Evolutionary conservation across 2,797 vertebrate genomes (phyloP).

Genomic region (Chiroxiphia lanceolata): DNA sequence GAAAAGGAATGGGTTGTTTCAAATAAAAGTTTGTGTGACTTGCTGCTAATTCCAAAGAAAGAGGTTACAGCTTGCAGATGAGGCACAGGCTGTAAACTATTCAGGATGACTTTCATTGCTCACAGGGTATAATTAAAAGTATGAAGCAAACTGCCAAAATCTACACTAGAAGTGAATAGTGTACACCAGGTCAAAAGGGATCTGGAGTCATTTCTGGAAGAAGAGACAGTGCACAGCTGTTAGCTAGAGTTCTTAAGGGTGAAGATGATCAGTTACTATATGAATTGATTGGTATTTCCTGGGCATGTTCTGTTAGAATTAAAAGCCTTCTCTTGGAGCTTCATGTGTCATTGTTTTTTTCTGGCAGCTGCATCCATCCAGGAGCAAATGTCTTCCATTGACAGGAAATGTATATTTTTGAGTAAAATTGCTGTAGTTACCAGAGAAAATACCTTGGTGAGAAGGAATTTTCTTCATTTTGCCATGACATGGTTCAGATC

Average conservation of each 20-base stretch:
- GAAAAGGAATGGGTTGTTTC: slow-evolving; percentile 58
- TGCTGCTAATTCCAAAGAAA: background rate
- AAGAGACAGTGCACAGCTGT: slow-evolving; percentile 69
- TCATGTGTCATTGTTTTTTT: slow-evolving; percentile 20
- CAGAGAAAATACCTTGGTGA: background rate
- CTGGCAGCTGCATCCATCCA: background rate
- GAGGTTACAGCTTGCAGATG: background rate
- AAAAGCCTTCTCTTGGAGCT: slow-evolving; percentile 29
- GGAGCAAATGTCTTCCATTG: background rate
- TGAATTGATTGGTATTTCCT: slow-evolving; percentile 72
- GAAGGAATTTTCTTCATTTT: background rate
- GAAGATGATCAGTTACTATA: slow-evolving; percentile 67
- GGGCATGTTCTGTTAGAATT: slow-evolving; percentile 31
- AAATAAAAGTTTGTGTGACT: slow-evolving; percentile 62
- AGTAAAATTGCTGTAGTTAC: background rate
- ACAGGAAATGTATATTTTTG: background rate
- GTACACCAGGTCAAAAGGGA: slow-evolving; percentile 65
- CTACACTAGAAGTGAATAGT: slow-evolving; percentile 54
- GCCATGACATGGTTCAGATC: background rate
- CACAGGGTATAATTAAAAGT: slow-evolving; percentile 51
- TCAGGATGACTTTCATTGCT: slow-evolving; percentile 41
- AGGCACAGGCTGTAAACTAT: background rate
- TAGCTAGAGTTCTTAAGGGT: slow-evolving; percentile 57
- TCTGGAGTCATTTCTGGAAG: slow-evolving; percentile 59
- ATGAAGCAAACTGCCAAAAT: slow-evolving; percentile 62